These are phyloP conservation scores for Pipistrellus kuhlii DNA, from an alignment of 2,797 vertebrate species.

Conservation along the genomic window DNA sequence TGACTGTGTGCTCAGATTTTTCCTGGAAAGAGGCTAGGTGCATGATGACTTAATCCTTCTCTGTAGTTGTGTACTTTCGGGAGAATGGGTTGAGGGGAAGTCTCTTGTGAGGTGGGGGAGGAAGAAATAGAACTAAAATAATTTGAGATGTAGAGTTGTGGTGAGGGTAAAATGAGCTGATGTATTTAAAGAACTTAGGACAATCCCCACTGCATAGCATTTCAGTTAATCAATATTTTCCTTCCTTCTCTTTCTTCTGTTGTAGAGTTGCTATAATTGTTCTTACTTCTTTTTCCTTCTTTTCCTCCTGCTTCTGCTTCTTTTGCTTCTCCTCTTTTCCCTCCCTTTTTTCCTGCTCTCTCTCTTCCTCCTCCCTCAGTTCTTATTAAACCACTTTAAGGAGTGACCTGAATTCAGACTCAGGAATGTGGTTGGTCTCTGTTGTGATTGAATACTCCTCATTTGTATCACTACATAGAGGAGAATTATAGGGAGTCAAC, in stretches of 20 bases:
- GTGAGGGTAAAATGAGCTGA: not conserved
- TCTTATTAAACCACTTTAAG: not conserved
- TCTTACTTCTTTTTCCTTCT: not conserved
- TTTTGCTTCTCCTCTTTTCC: not conserved
- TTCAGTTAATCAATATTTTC: not conserved
- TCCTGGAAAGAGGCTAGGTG: not conserved
- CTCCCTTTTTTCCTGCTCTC: too few species aligned
- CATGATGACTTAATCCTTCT: not conserved
- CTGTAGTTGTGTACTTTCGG: not conserved
- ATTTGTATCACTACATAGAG: not conserved
- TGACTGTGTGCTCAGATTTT: not conserved
- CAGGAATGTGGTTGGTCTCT: not conserved
- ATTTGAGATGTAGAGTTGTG: not conserved
- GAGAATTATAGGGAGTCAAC: not conserved
- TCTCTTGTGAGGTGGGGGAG: not conserved
- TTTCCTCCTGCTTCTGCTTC: not conserved
- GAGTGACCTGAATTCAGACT: not conserved
- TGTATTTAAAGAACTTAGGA: not conserved
- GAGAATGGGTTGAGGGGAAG: not conserved
- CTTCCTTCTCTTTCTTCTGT: not conserved
- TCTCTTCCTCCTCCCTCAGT: not conserved
- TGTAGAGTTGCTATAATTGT: not conserved
- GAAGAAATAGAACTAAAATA: conserved; percentile 2
- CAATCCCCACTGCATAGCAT: not conserved
- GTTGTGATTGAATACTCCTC: not conserved